phyloP scores from a whole-genome alignment of 2,888 invertebrate genomes.

The Stenolophus ochropezus region DNA sequence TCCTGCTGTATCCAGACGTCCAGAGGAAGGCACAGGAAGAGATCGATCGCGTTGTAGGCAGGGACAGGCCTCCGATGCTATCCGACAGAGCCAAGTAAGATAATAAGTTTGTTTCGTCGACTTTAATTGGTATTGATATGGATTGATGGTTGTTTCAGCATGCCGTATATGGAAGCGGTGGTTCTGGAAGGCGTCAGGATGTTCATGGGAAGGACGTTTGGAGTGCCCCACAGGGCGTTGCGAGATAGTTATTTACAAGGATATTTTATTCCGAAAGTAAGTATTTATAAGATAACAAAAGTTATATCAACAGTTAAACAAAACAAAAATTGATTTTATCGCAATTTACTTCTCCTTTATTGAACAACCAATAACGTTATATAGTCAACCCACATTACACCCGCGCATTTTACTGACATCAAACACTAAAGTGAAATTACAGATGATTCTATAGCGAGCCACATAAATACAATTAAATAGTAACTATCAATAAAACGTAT shows the following conservation, averaged over 20 bases:
- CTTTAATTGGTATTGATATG: constrained; percentile 6
- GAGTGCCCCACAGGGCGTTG: constrained; percentile 86
- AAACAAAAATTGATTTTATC: too few relatives aligned
- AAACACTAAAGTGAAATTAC: too few relatives aligned
- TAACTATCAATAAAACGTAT: too few relatives aligned
- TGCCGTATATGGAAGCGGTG: constrained; percentile 88
- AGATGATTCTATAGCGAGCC: too few relatives aligned
- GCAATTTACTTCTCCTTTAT: too few relatives aligned
- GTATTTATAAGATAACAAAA: too few relatives aligned
- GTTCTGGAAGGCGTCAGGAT: constrained; percentile 86
- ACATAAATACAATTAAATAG: too few relatives aligned
- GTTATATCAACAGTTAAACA: too few relatives aligned
- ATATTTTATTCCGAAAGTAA: constrained; percentile 85
- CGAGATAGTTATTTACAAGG: constrained; percentile 83
- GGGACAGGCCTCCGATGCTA: constrained; percentile 80
- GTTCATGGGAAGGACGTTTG: constrained; percentile 87
- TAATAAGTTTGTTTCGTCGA: background rate
- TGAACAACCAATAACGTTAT: too few relatives aligned
- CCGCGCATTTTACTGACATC: too few relatives aligned
- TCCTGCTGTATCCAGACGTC: constrained; percentile 82
- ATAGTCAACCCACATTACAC: too few relatives aligned
- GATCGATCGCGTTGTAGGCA: constrained; percentile 84
- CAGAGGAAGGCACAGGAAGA: constrained; percentile 86
- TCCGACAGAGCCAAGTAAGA: constrained; percentile 82
- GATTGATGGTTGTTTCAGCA: constrained; percentile 73